Percentiles rank a stretch among this genome's conserved stretches.
phyloP scores from a whole-genome alignment of 2,888 invertebrate species.

The Habroteleia sp. region DNA sequence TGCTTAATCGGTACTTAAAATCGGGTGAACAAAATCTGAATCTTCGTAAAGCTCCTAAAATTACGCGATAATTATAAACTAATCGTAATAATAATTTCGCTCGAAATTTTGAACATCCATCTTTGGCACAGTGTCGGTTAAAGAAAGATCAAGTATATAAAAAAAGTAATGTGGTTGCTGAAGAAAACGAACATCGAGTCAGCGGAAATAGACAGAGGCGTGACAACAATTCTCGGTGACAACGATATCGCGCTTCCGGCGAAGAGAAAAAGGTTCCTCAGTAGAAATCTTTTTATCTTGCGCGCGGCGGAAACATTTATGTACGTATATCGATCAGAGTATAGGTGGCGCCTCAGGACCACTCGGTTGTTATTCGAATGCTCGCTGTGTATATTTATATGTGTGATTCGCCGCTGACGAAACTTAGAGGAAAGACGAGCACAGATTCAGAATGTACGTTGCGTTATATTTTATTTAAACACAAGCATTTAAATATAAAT shows the following conservation, averaged over 20 bases:
- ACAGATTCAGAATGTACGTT: no score
- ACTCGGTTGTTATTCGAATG: not conserved
- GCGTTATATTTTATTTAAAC: no score
- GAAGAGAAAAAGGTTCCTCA: constrained; percentile 26
- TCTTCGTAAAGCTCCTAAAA: constrained; percentile 62
- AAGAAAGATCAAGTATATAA: constrained; percentile 65
- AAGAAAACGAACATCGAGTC: constrained; percentile 19
- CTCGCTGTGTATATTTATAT: constrained; percentile 5
- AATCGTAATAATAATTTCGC: constrained; percentile 60
- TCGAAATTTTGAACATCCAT: constrained; percentile 68
- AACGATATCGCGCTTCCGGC: constrained; percentile 40
- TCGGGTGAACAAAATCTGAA: constrained; percentile 59
- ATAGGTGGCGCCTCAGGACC: constrained; percentile 7
- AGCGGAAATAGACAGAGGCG: constrained; percentile 25
- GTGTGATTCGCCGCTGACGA: not conserved
- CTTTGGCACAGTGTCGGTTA: constrained; percentile 70
- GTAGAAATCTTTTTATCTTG: constrained; percentile 35
- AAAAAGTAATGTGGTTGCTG: no score
- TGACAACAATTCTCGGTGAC: constrained; percentile 39
- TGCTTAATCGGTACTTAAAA: constrained; percentile 9
- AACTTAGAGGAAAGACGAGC: no score
- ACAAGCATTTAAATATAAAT: no score
- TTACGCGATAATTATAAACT: constrained; percentile 13
- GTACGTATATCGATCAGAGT: constrained; percentile 20
- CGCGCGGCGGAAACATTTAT: constrained; percentile 35